Percentiles rank a stretch among this genome's conserved stretches.
Evolutionary conservation across 2,797 vertebrate species (phyloP).

Genomic region (Mico argentatus): DNA sequence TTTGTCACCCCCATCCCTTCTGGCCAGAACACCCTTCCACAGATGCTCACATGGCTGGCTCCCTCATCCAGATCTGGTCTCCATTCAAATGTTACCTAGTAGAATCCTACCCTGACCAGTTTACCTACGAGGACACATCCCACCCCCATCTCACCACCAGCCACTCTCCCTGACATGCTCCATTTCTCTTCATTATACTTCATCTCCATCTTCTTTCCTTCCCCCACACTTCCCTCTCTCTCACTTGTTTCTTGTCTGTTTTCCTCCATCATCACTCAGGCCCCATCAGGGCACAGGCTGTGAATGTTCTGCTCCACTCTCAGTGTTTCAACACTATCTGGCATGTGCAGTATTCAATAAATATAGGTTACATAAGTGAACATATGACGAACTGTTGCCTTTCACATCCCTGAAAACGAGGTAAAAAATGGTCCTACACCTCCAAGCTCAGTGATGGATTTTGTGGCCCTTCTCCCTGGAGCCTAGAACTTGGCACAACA

Average conservation of each 20-base stretch:
- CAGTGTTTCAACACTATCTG: too few relatives aligned
- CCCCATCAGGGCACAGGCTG: neutral
- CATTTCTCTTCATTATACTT: neutral
- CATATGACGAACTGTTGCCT: accelerated
- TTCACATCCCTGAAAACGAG: neutral
- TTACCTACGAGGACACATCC: neutral
- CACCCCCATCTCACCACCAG: accelerated
- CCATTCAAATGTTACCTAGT: neutral
- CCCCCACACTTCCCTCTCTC: accelerated
- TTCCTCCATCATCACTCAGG: neutral
- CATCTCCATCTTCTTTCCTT: too few relatives aligned
- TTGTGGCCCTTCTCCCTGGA: neutral
- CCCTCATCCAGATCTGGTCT: neutral
- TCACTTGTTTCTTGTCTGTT: neutral
- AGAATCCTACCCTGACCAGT: neutral
- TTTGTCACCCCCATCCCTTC: neutral
- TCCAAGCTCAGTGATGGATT: neutral
- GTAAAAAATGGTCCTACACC: neutral
- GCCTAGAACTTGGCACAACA: neutral
- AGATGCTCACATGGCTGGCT: neutral
- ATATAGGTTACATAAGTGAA: accelerated
- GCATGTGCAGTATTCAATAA: neutral
- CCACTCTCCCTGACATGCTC: neutral
- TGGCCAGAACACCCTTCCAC: neutral
- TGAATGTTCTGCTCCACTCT: neutral